phyloP scores from a whole-genome alignment of 2,113 vertebrate genomes.

The Hyperopisus bebe region DNA sequence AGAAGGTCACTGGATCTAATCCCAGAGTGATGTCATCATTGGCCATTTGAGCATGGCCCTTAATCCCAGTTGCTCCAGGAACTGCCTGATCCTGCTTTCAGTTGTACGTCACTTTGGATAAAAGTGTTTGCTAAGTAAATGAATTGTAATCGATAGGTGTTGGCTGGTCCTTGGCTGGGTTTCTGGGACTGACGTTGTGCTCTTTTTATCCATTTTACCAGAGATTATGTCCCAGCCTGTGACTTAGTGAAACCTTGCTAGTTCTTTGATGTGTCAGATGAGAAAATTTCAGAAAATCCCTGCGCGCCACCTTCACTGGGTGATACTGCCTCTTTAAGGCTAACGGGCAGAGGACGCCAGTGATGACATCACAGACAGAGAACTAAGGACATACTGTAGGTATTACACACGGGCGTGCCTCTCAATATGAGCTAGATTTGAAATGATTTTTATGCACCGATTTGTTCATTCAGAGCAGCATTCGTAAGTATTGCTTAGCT shows the following conservation, averaged over 20 bases:
- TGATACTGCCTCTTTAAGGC: slow-evolving; percentile 33
- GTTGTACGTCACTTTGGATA: not conserved
- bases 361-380: slow-evolving; percentile 35
- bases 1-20: not conserved
- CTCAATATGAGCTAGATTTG: not conserved
- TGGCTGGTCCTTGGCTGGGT: not conserved
- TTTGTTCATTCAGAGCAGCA: not conserved
- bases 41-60: not conserved
- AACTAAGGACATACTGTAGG: slow-evolving; percentile 19
- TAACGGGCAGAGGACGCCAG: slow-evolving; percentile 15
- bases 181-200: not conserved
- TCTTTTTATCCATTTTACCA: not conserved
- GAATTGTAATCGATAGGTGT: not conserved
- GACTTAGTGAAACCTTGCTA: not conserved
- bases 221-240: not conserved
- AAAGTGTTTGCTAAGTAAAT: not conserved
- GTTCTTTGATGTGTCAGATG: not conserved
- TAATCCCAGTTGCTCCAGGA: not conserved
- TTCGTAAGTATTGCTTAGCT: not conserved
- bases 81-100: not conserved
- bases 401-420: not conserved
- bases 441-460: not conserved
- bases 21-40: not conserved
- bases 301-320: not conserved
- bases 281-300: not conserved